Evolutionary conservation across 35 echinoderm and acorn worm species (phyloP), one percentile per base, ranked within the genome.

Genomic region (Strongylocentrotus purpuratus): DNA sequence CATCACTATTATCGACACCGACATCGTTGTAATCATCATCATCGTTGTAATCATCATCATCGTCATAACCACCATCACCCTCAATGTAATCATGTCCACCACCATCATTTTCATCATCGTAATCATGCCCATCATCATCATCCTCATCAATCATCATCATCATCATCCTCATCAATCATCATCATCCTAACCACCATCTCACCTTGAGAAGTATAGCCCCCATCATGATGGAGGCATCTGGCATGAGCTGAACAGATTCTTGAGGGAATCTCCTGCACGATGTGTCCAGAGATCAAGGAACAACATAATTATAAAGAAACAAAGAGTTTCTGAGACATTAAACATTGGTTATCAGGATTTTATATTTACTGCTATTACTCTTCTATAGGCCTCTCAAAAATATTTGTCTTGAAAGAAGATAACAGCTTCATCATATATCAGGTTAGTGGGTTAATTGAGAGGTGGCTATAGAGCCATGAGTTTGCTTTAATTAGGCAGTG

Each of bases 121-220:
- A 4, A 71, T 10, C n/a, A n/a, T n/a, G n/a, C n/a, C n/a, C n/a
- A n/a, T n/a, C n/a, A n/a, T n/a, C n/a, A n/a, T n/a, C n/a, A n/a
- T n/a, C n/a, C n/a, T n/a, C n/a, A n/a, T n/a, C n/a, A n/a, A n/a
- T n/a, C n/a, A 70, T 0, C 10, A 61, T 71, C 28, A 96, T 88
- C 33, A 71, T 18, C 9, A 95, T 45, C 9, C 22, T 90, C 28
- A 32, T 28, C 25, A 4, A n/a, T 58, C 46, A 33, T 8, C 17
- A 52, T 55, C 33, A 95, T 91, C 31, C n/a, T n/a, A n/a, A 41
- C 15, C 59, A 33, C 32, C 15, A 86, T 94, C 46, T 15, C 46
- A 99, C 98, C 96, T 99, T 99, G 46, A 99, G 92, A 32, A 99
- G 88, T 5, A 98, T 97, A 31, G 98, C 97, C 10, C 97, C 97